phyloP scores from a whole-genome alignment of 2,888 invertebrate species.

The Formica aserva region DNA sequence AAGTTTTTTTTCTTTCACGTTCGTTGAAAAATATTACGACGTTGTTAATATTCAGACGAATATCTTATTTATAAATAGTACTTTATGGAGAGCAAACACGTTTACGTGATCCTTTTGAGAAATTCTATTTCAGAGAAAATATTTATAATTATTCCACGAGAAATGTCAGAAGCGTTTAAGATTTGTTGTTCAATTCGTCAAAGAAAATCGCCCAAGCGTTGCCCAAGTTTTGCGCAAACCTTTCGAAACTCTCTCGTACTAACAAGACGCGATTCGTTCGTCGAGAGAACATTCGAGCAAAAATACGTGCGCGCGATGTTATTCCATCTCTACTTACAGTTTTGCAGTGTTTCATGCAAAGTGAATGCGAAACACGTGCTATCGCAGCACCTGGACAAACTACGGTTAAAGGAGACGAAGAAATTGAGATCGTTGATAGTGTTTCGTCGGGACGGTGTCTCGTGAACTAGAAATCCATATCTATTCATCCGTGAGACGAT shows the following conservation, averaged over 20 bases:
- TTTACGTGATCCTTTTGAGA: neutral
- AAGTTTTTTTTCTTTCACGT: neutral
- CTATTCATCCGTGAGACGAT: conserved; percentile 71
- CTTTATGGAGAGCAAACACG: neutral
- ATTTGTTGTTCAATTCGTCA: conserved; percentile 22
- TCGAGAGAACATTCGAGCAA: neutral
- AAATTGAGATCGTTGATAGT: conserved; percentile 48
- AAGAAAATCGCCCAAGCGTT: neutral
- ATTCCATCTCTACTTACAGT: conserved; percentile 49
- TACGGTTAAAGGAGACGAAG: conserved; percentile 29
- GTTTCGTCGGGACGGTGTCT: conserved; percentile 59
- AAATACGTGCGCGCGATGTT: conserved; percentile 28
- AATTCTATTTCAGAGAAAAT: neutral
- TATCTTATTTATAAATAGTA: neutral
- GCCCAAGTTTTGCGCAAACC: conserved; percentile 1
- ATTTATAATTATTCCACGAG: conserved; percentile 8
- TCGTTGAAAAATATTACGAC: neutral
- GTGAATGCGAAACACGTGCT: conserved; percentile 19
- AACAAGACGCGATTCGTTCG: conserved; percentile 13
- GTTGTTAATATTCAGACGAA: neutral
- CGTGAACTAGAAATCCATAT: conserved; percentile 70
- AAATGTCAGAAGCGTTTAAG: neutral
- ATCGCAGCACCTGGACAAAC: conserved; percentile 44
- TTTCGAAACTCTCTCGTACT: conserved; percentile 8
- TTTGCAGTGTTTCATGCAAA: conserved; percentile 48